phyloP scores from a whole-genome alignment of 37 sponge, comb jelly and placozoan species.

The Ianthella basta region DNA sequence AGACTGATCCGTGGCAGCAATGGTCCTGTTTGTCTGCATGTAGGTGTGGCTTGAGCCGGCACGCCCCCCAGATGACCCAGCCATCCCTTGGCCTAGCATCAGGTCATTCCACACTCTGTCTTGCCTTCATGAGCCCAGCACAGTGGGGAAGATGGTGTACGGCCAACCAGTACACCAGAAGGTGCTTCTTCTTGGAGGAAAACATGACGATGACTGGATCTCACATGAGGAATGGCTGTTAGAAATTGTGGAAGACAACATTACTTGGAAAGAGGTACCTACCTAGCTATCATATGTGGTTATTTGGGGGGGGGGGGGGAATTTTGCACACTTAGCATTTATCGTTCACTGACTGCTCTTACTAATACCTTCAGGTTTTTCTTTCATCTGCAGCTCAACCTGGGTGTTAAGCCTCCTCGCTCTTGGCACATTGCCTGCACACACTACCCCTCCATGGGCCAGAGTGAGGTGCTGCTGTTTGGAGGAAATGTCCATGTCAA shows the following conservation, averaged over 20 bases:
- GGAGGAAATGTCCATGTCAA: no score
- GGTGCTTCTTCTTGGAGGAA: slow-evolving; percentile 22
- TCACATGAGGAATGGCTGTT: background rate
- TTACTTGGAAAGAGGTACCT: slow-evolving; percentile 10
- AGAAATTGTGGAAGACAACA: background rate
- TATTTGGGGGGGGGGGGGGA: no score
- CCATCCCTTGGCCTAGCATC: background rate
- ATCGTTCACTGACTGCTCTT: no score
- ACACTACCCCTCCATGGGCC: no score
- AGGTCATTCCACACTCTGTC: background rate
- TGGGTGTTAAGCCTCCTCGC: no score
- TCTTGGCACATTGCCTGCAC: no score
- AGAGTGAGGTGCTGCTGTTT: no score
- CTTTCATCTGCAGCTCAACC: no score
- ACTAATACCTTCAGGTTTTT: no score
- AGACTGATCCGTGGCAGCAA: no score
- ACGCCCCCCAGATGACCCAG: background rate
- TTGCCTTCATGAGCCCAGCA: background rate
- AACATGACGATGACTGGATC: slow-evolving; percentile 3
- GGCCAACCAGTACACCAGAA: slow-evolving; percentile 8
- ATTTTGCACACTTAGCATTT: no score
- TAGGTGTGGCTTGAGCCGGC: background rate
- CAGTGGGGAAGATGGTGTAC: background rate
- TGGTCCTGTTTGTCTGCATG: background rate
- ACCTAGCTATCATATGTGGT: no score